Evolutionary conservation across 2,113 vertebrate genomes (phyloP).

Genomic region (Pardalotus punctatus): DNA sequence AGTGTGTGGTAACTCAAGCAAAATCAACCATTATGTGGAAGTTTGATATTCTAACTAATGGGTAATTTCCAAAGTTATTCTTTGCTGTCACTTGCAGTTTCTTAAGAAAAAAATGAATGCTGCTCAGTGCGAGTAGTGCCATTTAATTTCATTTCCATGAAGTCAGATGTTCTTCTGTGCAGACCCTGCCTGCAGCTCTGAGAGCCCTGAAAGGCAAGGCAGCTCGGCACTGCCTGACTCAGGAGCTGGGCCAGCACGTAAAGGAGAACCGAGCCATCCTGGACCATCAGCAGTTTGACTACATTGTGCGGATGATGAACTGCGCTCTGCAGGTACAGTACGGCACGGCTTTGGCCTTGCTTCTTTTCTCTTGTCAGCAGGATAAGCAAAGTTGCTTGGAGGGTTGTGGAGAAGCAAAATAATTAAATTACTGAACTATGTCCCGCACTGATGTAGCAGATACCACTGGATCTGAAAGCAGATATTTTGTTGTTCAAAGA

Average conservation of each 20-base stretch:
- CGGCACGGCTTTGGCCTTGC: neutral
- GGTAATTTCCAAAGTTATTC: neutral
- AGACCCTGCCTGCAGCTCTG: constrained; percentile 93
- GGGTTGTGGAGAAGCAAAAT: neutral
- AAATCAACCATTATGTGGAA: neutral
- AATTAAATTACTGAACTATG: neutral
- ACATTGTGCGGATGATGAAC: constrained; percentile 96
- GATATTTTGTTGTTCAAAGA: neutral
- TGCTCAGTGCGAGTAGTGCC: neutral
- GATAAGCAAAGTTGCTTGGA: neutral
- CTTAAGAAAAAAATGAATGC: neutral
- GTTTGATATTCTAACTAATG: neutral
- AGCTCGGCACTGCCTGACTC: constrained; percentile 92
- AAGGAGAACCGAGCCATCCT: constrained; percentile 94
- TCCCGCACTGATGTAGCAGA: neutral
- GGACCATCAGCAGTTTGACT: constrained; percentile 98
- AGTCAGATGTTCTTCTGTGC: constrained; percentile 8
- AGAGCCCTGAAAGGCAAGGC: constrained; percentile 93
- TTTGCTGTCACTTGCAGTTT: neutral
- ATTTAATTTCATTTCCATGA: neutral
- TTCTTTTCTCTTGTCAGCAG: neutral
- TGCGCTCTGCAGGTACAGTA: constrained; percentile 91
- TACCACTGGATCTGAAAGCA: neutral
- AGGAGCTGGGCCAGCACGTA: constrained; percentile 89
- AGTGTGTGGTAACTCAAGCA: neutral